Base-by-base conservation (phyloP, 2,888 invertebrate species). In the Calameuta filiformis region DNA sequence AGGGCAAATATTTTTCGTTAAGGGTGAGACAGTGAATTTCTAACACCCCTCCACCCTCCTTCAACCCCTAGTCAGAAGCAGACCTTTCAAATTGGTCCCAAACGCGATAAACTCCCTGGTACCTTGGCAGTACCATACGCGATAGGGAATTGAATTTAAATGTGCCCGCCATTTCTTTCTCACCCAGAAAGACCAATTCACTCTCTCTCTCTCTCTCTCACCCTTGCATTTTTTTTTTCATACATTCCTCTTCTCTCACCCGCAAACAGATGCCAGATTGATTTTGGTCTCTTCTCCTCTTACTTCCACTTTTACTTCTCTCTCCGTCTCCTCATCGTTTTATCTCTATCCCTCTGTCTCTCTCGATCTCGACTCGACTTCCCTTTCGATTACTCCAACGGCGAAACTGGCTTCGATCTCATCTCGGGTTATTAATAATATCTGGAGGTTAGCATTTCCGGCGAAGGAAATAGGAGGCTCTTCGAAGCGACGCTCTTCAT, bases 401-500 rank as follows among this genome's bases (percentile, higher is more conserved):
- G 83, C 83, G 86, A 86, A 83, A 34, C 33, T 71, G 71, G 71
- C 87, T 90, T 91, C 90, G 90, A 90, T 90, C 88, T 90, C 88
- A 89, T 89, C 87, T 89, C 85, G 86, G 85, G 89, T 90, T 90
- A 91, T 91, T 91, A 91, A 91, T 91, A 90, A 91, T 90, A 91
- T 91, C 90, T 90, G 82, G 88, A 89, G 89, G 89, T 90, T 90
- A 90, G 90, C 88, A 89, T 90, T 90, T 90, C 88, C 88, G 85
- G 68, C 81, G 82, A 78, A 76, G 80, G 79, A 89, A 89, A 89
- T 89, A 86, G 87, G 81, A 86, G 86, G 82, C 84, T 80, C 74
- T n/a, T 74, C 82, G 77, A 34, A 76, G 77, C 76, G 73, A 73
- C 74, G 81, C 81, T 85, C 89, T 89, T 91, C 90, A 91, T 90